Base-by-base conservation (phyloP, 2,797 vertebrate genomes). In the Passerculus sandwichensis region DNA sequence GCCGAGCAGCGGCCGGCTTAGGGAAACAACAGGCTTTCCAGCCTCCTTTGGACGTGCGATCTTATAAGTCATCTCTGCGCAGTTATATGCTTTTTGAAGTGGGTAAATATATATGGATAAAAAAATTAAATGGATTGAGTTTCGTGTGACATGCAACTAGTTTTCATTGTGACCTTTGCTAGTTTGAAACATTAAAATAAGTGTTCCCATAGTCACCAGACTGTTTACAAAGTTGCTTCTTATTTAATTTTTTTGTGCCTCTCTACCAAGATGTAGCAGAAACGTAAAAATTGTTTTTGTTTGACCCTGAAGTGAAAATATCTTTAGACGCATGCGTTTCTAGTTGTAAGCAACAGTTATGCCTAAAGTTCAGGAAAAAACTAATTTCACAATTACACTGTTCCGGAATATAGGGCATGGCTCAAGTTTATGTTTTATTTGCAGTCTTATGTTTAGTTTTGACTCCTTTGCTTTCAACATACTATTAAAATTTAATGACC, bases 31-130 rank as follows among this genome's bases (percentile, higher is more conserved):
- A 29, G 48, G 3, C 36, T 19, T 26, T 3, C 19, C 45, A 2
- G 7, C 2, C 32, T 6, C 27, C 13, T 20, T 23, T 12, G n/a
- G 54, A 50, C 50, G 1, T 42, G 3, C 19, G 1, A 0, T 10
- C 8, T 30, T 19, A 1, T 5, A 18, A 4, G 20, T 36, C n/a
- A 2, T 18, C 36, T 45, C 16, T 21, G 16, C 1, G 5, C 32
- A 17, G 15, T 13, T 15, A 5, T 0, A 0, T 16, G 2, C 11
- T 11, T 3, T 48, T 30, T n/a, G 19, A 13, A 47, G n/a, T 4
- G 23, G 17, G 6, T 36, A 15, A n/a, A 20, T 25, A 1, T 0
- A 5, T 2, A 2, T 3, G 30, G 12, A 22, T 51, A 8, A 47
- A 38, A 30, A 48, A 47, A 13, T 3, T 21, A 3, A 40, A 14